Base-by-base conservation (phyloP, 2,888 invertebrate species). In the Meghimatium bilineatum region DNA sequence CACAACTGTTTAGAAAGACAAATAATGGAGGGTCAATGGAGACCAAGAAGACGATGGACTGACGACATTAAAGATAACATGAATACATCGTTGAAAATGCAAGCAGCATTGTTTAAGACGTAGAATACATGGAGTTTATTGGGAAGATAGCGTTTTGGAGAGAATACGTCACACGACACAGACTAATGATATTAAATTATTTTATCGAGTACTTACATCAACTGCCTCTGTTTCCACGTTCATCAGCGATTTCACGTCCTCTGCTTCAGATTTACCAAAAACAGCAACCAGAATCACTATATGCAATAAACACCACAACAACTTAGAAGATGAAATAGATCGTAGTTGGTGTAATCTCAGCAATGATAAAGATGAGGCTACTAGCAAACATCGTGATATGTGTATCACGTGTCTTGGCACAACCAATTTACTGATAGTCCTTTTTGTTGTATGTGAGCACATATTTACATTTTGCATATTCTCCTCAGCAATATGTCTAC, bases 151-250 rank as follows among this genome's bases (percentile, higher is more conserved):
- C n/a, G n/a, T n/a, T n/a, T n/a, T n/a, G n/a, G n/a, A n/a, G n/a
- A n/a, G n/a, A n/a, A n/a, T n/a, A n/a, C n/a, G n/a, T n/a, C n/a
- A n/a, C n/a, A n/a, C n/a, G n/a, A n/a, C n/a, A n/a, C n/a, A n/a
- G n/a, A n/a, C n/a, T n/a, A n/a, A n/a, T n/a, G n/a, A n/a, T n/a
- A 34, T 6, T 20, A 26, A 3, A 14, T 5, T 67, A 5, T 3
- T 34, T 32, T 6, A 34, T 44, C 32, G 20, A 34, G 52, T 77
- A 77, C 77, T 77, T 38, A 77, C 77, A 77, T 77, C 77, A 8
- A 26, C 77, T 0, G 38, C 14, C n/a, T 60, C 38, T 60, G 60
- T 38, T 10, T 66, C 77, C n/a, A 36, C 8, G 14, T 36, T 32
- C n/a, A 38, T 38, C 34, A 63, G 63, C 29, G 0, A 36, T 5